These are phyloP conservation scores for Lepisosteus osseus DNA, from an alignment of 2,113 vertebrate genomes.

Conservation along the genomic window DNA sequence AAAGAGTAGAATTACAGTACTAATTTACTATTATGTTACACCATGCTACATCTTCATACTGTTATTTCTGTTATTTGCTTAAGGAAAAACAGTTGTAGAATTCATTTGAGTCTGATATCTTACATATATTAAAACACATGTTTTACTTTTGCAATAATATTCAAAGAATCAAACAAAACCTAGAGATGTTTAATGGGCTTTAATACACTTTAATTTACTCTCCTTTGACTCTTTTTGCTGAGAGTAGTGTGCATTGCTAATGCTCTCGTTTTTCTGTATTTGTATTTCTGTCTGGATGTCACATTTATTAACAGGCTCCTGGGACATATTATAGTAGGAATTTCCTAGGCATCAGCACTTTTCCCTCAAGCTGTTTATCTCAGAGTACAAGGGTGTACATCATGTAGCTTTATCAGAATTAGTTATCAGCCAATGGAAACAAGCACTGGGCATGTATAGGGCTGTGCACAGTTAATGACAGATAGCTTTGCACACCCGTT, in stretches of 20 bases:
- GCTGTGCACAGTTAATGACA: slow-evolving; percentile 2
- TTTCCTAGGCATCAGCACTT: slow-evolving; percentile 4
- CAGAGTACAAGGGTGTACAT: background rate
- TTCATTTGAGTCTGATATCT: too few species aligned
- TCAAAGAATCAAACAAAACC: too few species aligned
- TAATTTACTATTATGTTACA: too few species aligned
- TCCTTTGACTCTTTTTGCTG: background rate
- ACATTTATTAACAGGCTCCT: slow-evolving; percentile 7
- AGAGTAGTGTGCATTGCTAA: background rate
- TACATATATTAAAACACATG: too few species aligned
- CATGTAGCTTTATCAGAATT: slow-evolving; percentile 6
- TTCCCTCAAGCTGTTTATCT: background rate
- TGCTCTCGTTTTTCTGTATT: background rate
- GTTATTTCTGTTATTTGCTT: too few species aligned
- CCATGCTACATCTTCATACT: too few species aligned
- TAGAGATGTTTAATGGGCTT: too few species aligned
- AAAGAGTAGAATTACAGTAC: too few species aligned
- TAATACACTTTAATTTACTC: too few species aligned
- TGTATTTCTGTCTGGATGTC: background rate
- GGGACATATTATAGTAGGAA: background rate
- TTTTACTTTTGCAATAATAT: too few species aligned
- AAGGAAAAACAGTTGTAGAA: too few species aligned
- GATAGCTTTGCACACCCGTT: background rate
- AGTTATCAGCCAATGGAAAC: slow-evolving; percentile 5
- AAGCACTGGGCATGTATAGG: background rate